Evolutionary conservation across 1,140 invertebrate species (phyloP), one percentile per base, ranked within the genome.

Genomic region (Coelopa frigida): DNA sequence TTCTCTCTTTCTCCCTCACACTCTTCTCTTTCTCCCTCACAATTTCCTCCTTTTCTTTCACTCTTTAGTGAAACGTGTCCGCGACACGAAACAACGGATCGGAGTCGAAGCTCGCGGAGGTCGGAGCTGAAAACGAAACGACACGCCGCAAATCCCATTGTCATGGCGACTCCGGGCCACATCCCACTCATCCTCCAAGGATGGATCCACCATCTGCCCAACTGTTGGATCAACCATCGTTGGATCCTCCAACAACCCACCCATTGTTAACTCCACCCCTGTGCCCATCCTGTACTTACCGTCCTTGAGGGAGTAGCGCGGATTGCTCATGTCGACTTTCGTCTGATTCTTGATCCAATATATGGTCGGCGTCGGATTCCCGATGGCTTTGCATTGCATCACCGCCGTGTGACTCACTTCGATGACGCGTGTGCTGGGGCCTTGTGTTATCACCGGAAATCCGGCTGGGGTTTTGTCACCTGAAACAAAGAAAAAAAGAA

Each of bases 351-450:
- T 86, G 42, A 97, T 78, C 94, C 94, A 99, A 39, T 84, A 81
- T 50, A 97, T 88, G 59, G 78, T 82, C 2, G 93, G 91, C 7
- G 82, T 64, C 4, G 93, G 93, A 57, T 79, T 85, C 26, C 94
- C 94, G 15, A 78, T 78, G 12, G 91, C 93, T 44, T 84, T 78
- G 72, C 95, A 98, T 14, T 83, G 80, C 46, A 98, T 79, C 5
- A 90, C 78, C 1, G 92, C 85, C 18, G 82, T 89, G 70, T 91
- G 87, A n/a, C 90, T 92, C 55, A 91, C 90, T 73, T 99, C 95
- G 23, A 98, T 93, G 36, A 94, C 92, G 73, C 93, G 80, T 14
- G 82, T 85, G 23, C 77, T 77, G 1, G 93, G 90, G 50, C 55
- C 50, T 53, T 85, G 82, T 15, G 81, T 83, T 59, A 98, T 94